These are phyloP conservation scores for Caretta caretta DNA, from an alignment of 2,113 vertebrate genomes.

Conservation along the genomic window DNA sequence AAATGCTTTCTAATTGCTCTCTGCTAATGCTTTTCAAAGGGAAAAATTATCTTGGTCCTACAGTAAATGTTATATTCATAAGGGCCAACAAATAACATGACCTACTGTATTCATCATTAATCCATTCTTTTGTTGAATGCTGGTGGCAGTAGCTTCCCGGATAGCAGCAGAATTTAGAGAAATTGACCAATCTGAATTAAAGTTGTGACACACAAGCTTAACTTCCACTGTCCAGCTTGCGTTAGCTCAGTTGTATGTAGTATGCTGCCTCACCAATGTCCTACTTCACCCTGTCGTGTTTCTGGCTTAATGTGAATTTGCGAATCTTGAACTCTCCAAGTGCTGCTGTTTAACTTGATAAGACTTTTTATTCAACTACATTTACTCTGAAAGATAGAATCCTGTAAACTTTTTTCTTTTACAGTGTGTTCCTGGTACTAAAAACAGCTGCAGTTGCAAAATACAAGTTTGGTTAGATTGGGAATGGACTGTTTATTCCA, in stretches of 20 bases:
- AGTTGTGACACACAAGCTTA: not conserved
- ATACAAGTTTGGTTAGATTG: slow-evolving; percentile 12
- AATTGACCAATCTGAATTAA: not conserved
- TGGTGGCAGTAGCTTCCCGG: not conserved
- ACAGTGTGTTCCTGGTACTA: slow-evolving; percentile 53
- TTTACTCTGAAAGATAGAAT: not conserved
- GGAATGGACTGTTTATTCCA: slow-evolving; percentile 54
- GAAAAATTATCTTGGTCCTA: not conserved
- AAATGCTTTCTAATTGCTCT: not conserved
- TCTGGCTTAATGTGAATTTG: not conserved
- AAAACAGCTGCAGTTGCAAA: slow-evolving; percentile 49
- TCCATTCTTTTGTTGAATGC: not conserved
- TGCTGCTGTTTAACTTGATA: not conserved
- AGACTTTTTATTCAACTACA: not conserved
- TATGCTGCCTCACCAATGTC: not conserved
- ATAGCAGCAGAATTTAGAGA: not conserved
- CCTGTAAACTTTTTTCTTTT: slow-evolving; percentile 53
- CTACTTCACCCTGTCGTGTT: not conserved
- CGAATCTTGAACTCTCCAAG: not conserved
- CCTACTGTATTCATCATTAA: not conserved
- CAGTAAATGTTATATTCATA: not conserved
- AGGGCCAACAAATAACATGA: not conserved
- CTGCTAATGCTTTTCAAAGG: not conserved
- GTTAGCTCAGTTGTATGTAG: not conserved
- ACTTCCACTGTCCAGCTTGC: not conserved